These are phyloP conservation scores for Desmodus rotundus DNA, from an alignment of 2,113 vertebrate genomes.

Conservation along the genomic window DNA sequence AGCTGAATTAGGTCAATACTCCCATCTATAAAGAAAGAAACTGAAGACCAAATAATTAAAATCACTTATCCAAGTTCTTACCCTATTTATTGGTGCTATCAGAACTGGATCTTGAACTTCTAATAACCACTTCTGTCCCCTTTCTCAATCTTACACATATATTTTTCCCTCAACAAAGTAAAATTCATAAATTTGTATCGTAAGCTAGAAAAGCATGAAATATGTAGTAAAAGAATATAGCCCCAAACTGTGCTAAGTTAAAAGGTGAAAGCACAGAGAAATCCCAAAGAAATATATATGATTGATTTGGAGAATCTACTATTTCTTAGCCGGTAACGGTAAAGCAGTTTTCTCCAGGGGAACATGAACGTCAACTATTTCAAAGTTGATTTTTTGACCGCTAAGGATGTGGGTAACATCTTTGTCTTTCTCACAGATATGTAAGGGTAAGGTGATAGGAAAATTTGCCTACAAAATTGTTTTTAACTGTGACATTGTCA, in stretches of 20 bases:
- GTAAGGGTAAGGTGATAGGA: not conserved
- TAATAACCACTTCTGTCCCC: not conserved
- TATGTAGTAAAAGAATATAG: not conserved
- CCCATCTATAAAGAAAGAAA: not conserved
- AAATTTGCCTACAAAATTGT: not conserved
- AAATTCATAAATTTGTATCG: not conserved
- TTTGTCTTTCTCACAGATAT: not conserved
- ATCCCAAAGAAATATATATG: not conserved
- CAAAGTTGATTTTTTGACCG: not conserved
- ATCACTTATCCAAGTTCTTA: not conserved
- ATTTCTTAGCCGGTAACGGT: not conserved
- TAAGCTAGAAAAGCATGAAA: not conserved
- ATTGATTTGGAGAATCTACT: not conserved
- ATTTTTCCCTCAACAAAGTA: not conserved
- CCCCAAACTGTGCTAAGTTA: not conserved
- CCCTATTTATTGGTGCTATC: not conserved
- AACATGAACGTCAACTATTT: not conserved
- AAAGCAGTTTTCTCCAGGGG: not conserved
- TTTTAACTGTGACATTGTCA: not conserved
- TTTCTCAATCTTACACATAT: not conserved
- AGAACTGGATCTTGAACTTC: not conserved
- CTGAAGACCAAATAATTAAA: not conserved
- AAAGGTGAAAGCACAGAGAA: not conserved
- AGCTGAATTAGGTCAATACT: not conserved
- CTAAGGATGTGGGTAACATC: not conserved